A percentile compares a stretch with the other conserved stretches of the same genome.
phyloP scores from a whole-genome alignment of 1,140 invertebrate species.

The Drosophila lowei region DNA sequence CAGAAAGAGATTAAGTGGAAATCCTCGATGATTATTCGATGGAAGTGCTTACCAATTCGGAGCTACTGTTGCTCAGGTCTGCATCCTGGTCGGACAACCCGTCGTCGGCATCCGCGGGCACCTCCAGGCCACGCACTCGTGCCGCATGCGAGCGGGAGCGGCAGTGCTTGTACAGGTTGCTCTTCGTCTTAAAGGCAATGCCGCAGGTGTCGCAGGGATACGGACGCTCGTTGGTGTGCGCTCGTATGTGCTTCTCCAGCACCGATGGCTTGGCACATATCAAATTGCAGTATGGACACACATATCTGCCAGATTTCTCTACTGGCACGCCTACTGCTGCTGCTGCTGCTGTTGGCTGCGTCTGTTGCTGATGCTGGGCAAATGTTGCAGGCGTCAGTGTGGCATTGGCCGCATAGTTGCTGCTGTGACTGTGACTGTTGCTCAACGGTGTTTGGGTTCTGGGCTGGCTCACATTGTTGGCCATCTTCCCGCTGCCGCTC shows the following conservation, averaged over 20 bases:
- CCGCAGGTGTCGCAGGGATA: slow-evolving; percentile 95
- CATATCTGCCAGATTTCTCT: slow-evolving; percentile 86
- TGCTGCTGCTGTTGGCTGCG: slow-evolving; percentile 56
- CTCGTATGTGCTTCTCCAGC: slow-evolving; percentile 95
- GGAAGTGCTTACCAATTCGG: slow-evolving; percentile 67
- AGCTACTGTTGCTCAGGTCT: slow-evolving; percentile 80
- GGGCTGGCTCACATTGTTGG: slow-evolving; percentile 19
- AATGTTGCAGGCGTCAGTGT: slow-evolving; percentile 61
- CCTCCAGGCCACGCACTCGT: slow-evolving; percentile 86
- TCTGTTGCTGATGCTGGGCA: slow-evolving; percentile 69
- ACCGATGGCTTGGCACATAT: slow-evolving; percentile 97
- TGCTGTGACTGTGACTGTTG: slow-evolving; percentile 28
- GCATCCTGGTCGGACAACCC: slow-evolving; percentile 84
- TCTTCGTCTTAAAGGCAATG: slow-evolving; percentile 97
- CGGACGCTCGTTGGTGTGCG: slow-evolving; percentile 96
- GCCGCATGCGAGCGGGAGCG: slow-evolving; percentile 91
- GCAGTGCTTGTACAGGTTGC: slow-evolving; percentile 96
- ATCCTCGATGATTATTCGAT: not conserved
- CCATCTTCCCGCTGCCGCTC: slow-evolving; percentile 7
- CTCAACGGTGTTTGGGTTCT: slow-evolving; percentile 63
- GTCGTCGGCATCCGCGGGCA: slow-evolving; percentile 84
- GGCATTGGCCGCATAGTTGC: slow-evolving; percentile 57
- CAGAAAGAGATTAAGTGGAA: not conserved
- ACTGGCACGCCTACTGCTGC: not conserved
- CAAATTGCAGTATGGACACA: slow-evolving; percentile 94